A percentile compares a stretch with the other conserved stretches of the same genome.
Conservation (phyloP, 2,797 vertebrate species). For the Phataginus tetradactyla region DNA sequence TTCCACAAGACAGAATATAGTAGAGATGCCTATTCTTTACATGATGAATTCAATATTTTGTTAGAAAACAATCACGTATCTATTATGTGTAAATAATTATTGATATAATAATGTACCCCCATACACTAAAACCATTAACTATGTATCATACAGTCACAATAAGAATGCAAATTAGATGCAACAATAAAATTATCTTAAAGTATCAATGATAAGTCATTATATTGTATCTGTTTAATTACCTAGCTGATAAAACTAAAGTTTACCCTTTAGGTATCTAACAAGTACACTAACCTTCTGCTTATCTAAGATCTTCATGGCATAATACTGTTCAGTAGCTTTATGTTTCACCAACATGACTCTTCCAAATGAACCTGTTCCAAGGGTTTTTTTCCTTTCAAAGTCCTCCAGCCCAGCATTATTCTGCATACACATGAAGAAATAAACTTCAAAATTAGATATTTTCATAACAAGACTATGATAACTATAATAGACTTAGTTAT, state of each 20-base stretch:
- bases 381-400: slow-evolving; percentile 98
- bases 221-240: background rate
- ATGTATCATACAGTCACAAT: background rate
- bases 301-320: slow-evolving; percentile 99
- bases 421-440: slow-evolving; percentile 83
- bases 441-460: slow-evolving; percentile 38
- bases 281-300: slow-evolving; percentile 95
- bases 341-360: slow-evolving; percentile 99
- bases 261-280: slow-evolving; percentile 18
- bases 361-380: slow-evolving; percentile 98
- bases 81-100: background rate
- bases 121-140: slow-evolving; percentile 6
- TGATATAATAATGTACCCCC: background rate
- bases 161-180: slow-evolving; percentile 16
- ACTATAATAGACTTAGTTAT: background rate
- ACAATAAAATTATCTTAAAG: slow-evolving; percentile 4
- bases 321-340: slow-evolving; percentile 97
- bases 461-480: background rate
- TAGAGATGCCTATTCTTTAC: background rate
- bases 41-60: slow-evolving; percentile 28
- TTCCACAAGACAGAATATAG: background rate
- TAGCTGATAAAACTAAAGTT: background rate
- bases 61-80: background rate
- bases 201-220: background rate
- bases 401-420: slow-evolving; percentile 97